Conservation (phyloP, 2,113 vertebrate genomes). For the Rutilus rutilus region DNA sequence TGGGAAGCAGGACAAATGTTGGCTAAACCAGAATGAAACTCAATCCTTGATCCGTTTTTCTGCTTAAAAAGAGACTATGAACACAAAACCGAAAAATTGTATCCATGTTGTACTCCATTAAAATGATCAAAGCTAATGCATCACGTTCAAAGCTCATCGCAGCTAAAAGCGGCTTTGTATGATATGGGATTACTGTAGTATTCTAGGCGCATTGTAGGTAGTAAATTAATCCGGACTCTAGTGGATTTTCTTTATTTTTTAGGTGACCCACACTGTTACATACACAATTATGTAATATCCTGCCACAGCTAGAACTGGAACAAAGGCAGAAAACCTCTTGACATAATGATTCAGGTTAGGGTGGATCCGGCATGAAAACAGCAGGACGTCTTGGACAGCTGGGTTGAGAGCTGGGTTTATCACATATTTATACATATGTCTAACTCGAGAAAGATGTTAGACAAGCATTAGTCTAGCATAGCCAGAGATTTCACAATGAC, state of each 20-base stretch:
- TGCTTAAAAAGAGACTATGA: not conserved
- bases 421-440: not conserved
- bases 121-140: constrained; percentile 21
- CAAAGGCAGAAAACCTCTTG: not conserved
- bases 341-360: constrained; percentile 1
- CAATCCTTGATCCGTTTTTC: not conserved
- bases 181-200: constrained; percentile 42
- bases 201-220: constrained; percentile 20
- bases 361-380: not conserved
- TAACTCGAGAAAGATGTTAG: not conserved
- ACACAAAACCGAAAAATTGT: not conserved
- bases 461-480: not conserved
- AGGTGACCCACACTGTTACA: not conserved
- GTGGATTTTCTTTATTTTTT: constrained; percentile 26
- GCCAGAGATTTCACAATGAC: not conserved
- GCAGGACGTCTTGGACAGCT: not conserved
- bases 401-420: not conserved
- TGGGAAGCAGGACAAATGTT: not conserved
- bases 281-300: constrained; percentile 31
- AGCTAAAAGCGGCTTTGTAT: constrained; percentile 39
- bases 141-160: constrained; percentile 6
- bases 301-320: not conserved
- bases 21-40: not conserved
- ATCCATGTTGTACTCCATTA: not conserved
- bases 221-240: constrained; percentile 14